Evolutionary conservation across 2,113 vertebrate species (phyloP).

Genomic region (Castor canadensis): DNA sequence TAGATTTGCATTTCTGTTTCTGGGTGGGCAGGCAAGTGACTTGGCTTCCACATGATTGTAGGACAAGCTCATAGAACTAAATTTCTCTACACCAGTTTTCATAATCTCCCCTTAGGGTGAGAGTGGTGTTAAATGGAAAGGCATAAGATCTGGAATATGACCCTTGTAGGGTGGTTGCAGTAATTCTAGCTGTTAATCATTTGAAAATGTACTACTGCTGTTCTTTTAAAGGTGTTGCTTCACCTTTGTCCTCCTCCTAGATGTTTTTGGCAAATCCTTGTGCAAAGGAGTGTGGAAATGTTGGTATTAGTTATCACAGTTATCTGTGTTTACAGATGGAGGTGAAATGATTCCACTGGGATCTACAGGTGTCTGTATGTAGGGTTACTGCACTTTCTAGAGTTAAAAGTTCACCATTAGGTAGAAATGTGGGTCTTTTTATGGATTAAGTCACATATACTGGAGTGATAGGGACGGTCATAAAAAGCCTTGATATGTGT

Average conservation of each 20-base stretch:
- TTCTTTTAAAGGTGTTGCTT: not conserved
- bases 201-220: not conserved
- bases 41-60: not conserved
- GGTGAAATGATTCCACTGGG: too few relatives aligned
- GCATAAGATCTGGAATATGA: not conserved
- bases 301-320: not conserved
- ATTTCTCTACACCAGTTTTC: not conserved
- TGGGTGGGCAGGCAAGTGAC: not conserved
- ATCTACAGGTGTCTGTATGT: not conserved
- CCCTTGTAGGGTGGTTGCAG: not conserved
- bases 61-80: not conserved
- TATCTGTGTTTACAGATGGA: not conserved
- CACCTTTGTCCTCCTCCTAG: not conserved
- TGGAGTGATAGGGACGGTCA: not conserved
- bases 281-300: not conserved
- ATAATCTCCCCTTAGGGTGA: not conserved
- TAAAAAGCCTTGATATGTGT: not conserved
- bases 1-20: not conserved
- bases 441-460: not conserved
- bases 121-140: not conserved
- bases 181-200: not conserved
- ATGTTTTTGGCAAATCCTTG: not conserved
- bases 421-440: not conserved
- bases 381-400: not conserved
- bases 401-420: not conserved